Evolutionary conservation across 2,113 vertebrate genomes (phyloP).

Genomic region (Limanda limanda): DNA sequence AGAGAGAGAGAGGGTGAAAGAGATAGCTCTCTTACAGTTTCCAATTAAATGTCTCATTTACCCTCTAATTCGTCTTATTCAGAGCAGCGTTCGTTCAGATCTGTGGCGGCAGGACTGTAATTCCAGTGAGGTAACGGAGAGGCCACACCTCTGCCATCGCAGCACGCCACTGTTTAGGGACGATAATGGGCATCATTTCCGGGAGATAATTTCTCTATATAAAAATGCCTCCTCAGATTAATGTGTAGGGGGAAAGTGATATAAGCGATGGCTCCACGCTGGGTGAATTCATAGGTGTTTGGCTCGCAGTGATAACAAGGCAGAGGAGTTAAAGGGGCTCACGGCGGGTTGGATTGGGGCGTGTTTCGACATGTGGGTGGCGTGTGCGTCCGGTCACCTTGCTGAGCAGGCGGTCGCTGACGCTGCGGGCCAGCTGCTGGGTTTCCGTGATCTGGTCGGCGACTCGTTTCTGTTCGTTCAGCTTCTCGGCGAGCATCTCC

Average conservation of each 20-base stretch:
- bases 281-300: constrained; percentile 54
- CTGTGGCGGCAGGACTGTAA: constrained; percentile 72
- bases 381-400: constrained; percentile 84
- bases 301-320: constrained; percentile 54
- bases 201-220: constrained; percentile 64
- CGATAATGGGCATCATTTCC: constrained; percentile 75
- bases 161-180: constrained; percentile 60
- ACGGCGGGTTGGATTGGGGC: too few species aligned
- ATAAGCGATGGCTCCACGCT: constrained; percentile 36
- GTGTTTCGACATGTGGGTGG: background rate
- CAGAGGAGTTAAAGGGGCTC: constrained; percentile 19
- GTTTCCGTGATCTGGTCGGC: constrained; percentile 95
- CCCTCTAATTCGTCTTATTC: constrained; percentile 81
- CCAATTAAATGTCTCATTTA: constrained; percentile 87
- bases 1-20: constrained; percentile 53
- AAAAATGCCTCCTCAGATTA: constrained; percentile 66
- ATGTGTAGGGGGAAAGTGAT: constrained; percentile 57
- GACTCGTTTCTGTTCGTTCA: constrained; percentile 95
- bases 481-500: constrained; percentile 93
- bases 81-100: constrained; percentile 75
- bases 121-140: constrained; percentile 73
- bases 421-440: constrained; percentile 92
- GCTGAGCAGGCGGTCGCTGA: constrained; percentile 91
- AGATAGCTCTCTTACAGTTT: constrained; percentile 75
- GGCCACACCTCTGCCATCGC: constrained; percentile 54